Percentiles rank a stretch among this genome's conserved stretches.
Conservation (phyloP, 2,113 vertebrate species). For the Cyanoramphus novaezelandiae region DNA sequence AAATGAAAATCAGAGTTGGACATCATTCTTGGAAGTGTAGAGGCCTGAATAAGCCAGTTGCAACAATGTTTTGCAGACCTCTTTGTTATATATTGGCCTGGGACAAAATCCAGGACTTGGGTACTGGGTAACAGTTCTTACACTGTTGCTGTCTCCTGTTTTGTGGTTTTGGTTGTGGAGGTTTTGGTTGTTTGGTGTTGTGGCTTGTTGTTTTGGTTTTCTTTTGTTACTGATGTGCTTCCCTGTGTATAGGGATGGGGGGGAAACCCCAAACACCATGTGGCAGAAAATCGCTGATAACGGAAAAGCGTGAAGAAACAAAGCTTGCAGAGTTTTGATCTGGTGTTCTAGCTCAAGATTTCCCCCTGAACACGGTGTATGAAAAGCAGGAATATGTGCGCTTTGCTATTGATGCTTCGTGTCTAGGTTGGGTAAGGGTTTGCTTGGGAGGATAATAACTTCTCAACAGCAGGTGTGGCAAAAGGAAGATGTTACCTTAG, state of each 20-base stretch:
- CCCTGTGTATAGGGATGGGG: too few species aligned
- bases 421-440: neutral
- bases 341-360: neutral
- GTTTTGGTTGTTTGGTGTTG: too few species aligned
- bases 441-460: neutral
- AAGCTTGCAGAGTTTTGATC: neutral
- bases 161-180: too few species aligned
- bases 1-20: neutral
- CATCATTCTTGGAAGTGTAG: neutral
- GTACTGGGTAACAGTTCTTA: neutral
- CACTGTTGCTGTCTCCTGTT: neutral
- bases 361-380: fast-evolving
- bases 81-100: neutral
- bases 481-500: neutral
- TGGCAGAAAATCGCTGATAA: neutral
- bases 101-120: neutral
- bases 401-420: neutral
- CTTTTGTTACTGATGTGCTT: neutral
- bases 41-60: neutral
- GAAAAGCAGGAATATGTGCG: neutral
- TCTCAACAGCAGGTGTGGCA: neutral
- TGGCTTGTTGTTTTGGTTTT: too few species aligned
- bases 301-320: neutral
- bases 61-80: neutral
- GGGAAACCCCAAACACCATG: neutral